Evolutionary conservation across 2,888 invertebrate species (phyloP).

Genomic region (Malthinus seriepunctatus): DNA sequence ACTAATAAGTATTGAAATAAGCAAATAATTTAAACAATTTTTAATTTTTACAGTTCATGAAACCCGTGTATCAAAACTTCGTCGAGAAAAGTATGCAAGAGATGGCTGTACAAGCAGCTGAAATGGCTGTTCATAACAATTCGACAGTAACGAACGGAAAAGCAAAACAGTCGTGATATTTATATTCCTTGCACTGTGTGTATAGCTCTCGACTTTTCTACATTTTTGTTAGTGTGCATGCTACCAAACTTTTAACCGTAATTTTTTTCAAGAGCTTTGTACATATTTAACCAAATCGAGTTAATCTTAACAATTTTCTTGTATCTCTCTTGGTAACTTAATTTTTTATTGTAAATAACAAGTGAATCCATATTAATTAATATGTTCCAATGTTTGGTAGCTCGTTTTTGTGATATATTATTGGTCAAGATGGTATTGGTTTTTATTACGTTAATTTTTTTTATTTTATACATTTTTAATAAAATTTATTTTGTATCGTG

Average conservation of each 20-base stretch:
- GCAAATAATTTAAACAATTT: no score
- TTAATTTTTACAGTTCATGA: constrained; percentile 72
- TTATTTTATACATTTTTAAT: constrained; percentile 37
- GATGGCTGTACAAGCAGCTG: constrained; percentile 78
- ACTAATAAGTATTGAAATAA: no score
- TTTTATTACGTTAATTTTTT: constrained; percentile 28
- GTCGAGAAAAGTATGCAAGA: constrained; percentile 83
- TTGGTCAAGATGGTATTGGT: constrained; percentile 37
- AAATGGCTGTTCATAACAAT: constrained; percentile 64
- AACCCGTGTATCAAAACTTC: constrained; percentile 79
- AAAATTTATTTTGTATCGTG: constrained; percentile 28
- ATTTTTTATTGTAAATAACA: constrained; percentile 18
- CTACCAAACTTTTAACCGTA: constrained; percentile 14
- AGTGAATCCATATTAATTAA: constrained; percentile 7
- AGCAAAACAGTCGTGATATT: constrained; percentile 58
- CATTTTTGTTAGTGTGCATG: constrained; percentile 1
- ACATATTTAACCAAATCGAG: neutral
- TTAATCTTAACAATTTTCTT: neutral
- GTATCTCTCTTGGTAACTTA: neutral
- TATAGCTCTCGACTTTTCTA: constrained; percentile 11
- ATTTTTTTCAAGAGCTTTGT: neutral
- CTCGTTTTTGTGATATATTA: constrained; percentile 33
- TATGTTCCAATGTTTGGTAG: constrained; percentile 23
- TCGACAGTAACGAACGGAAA: constrained; percentile 42
- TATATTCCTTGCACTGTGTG: constrained; percentile 32